Evolutionary conservation across 2,797 vertebrate species (phyloP).

Genomic region (Sternarchorhynchus goeldii): DNA sequence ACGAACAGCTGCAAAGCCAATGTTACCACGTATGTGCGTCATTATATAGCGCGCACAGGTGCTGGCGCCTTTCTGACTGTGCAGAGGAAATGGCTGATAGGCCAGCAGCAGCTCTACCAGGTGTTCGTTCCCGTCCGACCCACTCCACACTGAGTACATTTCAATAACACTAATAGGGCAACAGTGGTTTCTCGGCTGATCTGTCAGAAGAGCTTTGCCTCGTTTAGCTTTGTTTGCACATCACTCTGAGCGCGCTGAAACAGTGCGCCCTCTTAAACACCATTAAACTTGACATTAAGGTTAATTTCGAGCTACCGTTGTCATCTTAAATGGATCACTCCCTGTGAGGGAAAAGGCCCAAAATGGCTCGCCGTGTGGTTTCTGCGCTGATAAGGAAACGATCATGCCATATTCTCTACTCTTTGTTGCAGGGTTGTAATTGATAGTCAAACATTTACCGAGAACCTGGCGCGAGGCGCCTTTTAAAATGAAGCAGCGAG

Average conservation of each 20-base stretch:
- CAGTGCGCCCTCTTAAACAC: conserved; percentile 44
- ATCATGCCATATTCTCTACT: conserved; percentile 15
- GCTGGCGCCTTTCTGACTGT: conserved; percentile 29
- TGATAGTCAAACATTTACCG: conserved; percentile 39
- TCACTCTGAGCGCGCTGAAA: conserved; percentile 32
- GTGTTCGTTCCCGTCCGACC: conserved; percentile 66
- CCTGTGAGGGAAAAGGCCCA: background rate
- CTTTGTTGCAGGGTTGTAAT: conserved; percentile 17
- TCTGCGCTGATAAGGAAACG: conserved; percentile 29
- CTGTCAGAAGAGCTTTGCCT: conserved; percentile 63
- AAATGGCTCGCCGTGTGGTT: conserved; percentile 18
- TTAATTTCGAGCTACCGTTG: conserved; percentile 32
- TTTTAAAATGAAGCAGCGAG: conserved; percentile 33
- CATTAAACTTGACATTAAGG: conserved; percentile 48
- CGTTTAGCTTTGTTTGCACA: conserved; percentile 64
- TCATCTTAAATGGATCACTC: conserved; percentile 33
- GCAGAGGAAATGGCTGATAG: conserved; percentile 32
- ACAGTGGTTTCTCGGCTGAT: conserved; percentile 68
- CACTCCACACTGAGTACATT: conserved; percentile 71
- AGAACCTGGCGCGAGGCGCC: conserved; percentile 21
- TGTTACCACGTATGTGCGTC: conserved; percentile 34
- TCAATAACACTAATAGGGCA: conserved; percentile 73
- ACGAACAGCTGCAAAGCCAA: conserved; percentile 43
- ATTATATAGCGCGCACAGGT: conserved; percentile 38
- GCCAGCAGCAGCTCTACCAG: conserved; percentile 61